Evolutionary conservation across 2,888 invertebrate genomes (phyloP).

Genomic region (Calameuta pallipes): DNA sequence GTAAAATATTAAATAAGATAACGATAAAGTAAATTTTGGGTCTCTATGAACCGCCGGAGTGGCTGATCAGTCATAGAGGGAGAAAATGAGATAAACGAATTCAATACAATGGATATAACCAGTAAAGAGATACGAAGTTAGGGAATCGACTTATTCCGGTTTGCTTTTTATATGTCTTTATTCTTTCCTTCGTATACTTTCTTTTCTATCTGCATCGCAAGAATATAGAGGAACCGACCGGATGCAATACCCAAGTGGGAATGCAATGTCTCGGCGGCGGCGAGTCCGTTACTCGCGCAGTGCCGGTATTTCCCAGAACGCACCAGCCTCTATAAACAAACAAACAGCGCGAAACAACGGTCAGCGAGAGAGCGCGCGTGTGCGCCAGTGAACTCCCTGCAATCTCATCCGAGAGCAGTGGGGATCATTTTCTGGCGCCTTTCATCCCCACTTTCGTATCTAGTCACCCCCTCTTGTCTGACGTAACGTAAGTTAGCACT

Average conservation of each 20-base stretch:
- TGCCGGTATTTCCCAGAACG: slow-evolving; percentile 60
- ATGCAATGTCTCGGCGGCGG: slow-evolving; percentile 46
- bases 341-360: slow-evolving; percentile 34
- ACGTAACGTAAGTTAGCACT: too few species aligned
- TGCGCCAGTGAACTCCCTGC: slow-evolving; percentile 6
- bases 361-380: slow-evolving; percentile 16
- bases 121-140: not conserved
- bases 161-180: slow-evolving; percentile 7
- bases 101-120: not conserved
- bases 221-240: slow-evolving; percentile 48
- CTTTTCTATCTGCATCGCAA: not conserved
- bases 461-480: too few species aligned
- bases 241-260: slow-evolving; percentile 61
- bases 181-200: not conserved
- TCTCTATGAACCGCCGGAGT: too few species aligned
- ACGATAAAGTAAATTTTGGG: too few species aligned
- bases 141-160: not conserved
- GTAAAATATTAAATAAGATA: too few species aligned
- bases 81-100: too few species aligned
- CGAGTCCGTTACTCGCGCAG: slow-evolving; percentile 60
- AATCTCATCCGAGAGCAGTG: slow-evolving; percentile 25
- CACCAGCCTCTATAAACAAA: slow-evolving; percentile 58
- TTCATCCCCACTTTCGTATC: slow-evolving; percentile 31
- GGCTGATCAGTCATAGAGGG: too few species aligned
- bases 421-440: slow-evolving; percentile 53